Percentiles rank a stretch among this genome's conserved stretches.
Conservation (phyloP, 2,113 vertebrate species). For the Callospermophilus lateralis region DNA sequence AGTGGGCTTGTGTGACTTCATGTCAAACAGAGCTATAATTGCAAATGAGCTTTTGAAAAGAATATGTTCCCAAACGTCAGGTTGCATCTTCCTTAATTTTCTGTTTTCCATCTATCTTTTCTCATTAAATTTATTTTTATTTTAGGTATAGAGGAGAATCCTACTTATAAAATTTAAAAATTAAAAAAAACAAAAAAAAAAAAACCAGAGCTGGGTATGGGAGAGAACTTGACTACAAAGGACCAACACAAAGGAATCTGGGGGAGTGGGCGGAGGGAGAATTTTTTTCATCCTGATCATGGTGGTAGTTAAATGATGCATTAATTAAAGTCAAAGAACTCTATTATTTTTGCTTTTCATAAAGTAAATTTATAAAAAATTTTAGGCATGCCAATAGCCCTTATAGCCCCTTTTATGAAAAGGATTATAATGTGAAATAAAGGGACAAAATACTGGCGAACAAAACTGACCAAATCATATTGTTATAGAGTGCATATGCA, state of each 20-base stretch:
- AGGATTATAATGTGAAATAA: not conserved
- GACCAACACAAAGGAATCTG: not conserved
- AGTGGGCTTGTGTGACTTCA: conserved; percentile 60
- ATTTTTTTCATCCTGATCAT: not conserved
- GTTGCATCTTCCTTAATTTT: not conserved
- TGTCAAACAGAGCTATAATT: not conserved
- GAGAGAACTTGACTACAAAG: not conserved
- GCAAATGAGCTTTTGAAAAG: not conserved
- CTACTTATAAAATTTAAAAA: not conserved
- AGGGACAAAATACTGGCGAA: not conserved
- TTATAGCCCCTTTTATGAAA: not conserved
- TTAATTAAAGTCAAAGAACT: not conserved
- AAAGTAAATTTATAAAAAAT: not conserved
- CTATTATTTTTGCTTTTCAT: not conserved
- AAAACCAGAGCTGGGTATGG: not conserved
- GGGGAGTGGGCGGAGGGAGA: not conserved
- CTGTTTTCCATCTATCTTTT: not conserved
- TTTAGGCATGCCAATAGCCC: not conserved
- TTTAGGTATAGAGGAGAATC: not conserved
- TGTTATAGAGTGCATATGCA: no score
- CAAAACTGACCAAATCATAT: no score
- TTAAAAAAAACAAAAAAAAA: no score
- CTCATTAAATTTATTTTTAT: not conserved
- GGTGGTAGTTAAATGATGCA: no score
- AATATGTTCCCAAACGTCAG: not conserved